Percentiles rank a stretch among this genome's conserved stretches.
These are phyloP conservation scores for Sphecodes monilicornis DNA, from an alignment of 2,888 invertebrate genomes.

Conservation along the genomic window DNA sequence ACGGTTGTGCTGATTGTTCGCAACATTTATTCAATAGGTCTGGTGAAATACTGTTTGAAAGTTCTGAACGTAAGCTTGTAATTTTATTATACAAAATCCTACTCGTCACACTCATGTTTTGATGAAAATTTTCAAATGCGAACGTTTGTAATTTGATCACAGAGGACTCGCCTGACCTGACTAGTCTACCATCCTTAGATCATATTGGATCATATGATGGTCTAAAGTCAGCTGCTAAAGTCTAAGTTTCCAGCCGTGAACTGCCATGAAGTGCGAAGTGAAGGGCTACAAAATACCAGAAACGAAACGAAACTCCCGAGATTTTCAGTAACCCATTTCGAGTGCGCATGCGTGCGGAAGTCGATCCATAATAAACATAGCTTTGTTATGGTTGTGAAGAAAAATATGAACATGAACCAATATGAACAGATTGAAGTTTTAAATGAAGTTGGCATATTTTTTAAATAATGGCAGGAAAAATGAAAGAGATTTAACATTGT, in stretches of 20 bases:
- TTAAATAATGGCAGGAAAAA: neutral
- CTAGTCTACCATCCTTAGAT: too few species aligned
- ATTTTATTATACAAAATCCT: constrained; percentile 75
- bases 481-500: neutral
- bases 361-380: too few species aligned
- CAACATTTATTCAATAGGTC: constrained; percentile 76
- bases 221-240: too few species aligned
- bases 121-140: neutral
- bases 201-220: too few species aligned
- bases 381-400: neutral
- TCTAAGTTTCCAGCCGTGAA: too few species aligned
- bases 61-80: constrained; percentile 73
- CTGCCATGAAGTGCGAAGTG: too few species aligned
- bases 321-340: too few species aligned
- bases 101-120: constrained; percentile 68
- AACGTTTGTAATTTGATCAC: neutral
- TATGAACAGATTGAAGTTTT: too few species aligned
- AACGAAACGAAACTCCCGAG: too few species aligned
- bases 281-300: too few species aligned
- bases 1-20: constrained; percentile 76
- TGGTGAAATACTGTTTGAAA: constrained; percentile 71
- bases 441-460: neutral
- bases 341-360: too few species aligned
- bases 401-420: too few species aligned
- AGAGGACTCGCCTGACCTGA: neutral